A percentile compares a stretch with the other conserved stretches of the same genome.
phyloP scores from a whole-genome alignment of 2,113 vertebrate species.

The Columba janthina region DNA sequence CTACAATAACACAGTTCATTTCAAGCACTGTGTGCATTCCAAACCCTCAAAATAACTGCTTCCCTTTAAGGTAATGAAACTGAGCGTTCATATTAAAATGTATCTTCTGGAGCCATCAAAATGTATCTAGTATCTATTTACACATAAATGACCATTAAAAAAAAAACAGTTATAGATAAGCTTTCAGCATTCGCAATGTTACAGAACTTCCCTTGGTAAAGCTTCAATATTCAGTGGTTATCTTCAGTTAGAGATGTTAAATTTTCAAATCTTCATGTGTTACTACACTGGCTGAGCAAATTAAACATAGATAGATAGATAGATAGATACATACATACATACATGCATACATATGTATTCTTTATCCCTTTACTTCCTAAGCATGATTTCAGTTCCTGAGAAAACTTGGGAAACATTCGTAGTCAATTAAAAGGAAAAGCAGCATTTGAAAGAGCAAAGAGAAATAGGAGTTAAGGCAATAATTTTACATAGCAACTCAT shows the following conservation, averaged over 20 bases:
- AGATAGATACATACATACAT: too few relatives aligned
- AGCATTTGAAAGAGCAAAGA: not conserved
- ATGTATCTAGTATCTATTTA: not conserved
- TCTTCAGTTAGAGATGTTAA: not conserved
- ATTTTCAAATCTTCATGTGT: not conserved
- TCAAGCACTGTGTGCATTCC: not conserved
- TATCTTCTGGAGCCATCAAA: not conserved
- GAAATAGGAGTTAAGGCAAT: not conserved
- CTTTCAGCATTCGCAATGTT: not conserved
- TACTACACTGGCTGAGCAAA: not conserved
- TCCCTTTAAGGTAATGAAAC: not conserved
- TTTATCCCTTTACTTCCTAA: not conserved
- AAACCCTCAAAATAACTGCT: not conserved
- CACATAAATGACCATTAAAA: not conserved
- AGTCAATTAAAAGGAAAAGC: not conserved
- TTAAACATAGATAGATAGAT: too few relatives aligned
- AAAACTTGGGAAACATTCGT: not conserved
- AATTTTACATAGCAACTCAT: not conserved
- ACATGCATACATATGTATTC: not conserved
- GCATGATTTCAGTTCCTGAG: not conserved
- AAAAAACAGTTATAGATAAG: not conserved
- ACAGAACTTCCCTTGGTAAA: not conserved
- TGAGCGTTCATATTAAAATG: not conserved
- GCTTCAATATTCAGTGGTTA: not conserved
- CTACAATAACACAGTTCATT: not conserved